Evolutionary conservation across 1,140 invertebrate genomes (phyloP).

Genomic region (Heterodera carotae): DNA sequence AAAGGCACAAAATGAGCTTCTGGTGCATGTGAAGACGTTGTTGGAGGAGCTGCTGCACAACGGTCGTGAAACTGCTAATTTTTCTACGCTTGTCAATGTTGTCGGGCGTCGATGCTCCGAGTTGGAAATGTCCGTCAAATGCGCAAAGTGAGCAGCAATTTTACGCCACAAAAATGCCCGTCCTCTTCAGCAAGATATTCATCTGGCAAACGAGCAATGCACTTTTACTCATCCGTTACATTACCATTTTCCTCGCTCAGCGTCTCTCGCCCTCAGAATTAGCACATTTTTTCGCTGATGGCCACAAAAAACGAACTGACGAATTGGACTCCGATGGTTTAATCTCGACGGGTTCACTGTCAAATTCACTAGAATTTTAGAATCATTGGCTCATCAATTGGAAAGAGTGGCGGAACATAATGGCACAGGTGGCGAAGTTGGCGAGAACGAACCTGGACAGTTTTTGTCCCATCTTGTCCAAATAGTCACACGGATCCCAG

Average conservation of each 20-base stretch:
- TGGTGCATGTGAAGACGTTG: constrained; percentile 76
- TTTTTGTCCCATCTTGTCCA: constrained; percentile 74
- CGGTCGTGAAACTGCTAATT: constrained; percentile 82
- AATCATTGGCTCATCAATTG: constrained; percentile 15
- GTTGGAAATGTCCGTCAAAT: constrained; percentile 78
- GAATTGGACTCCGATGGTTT: constrained; percentile 34
- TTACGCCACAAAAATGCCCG: constrained; percentile 8
- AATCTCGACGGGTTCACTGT: constrained; percentile 7
- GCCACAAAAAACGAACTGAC: constrained; percentile 25
- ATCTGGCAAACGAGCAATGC: constrained; percentile 93
- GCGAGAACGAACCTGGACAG: constrained; percentile 42
- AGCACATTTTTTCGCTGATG: constrained; percentile 50
- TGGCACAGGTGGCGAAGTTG: background rate
- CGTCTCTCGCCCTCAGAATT: constrained; percentile 69
- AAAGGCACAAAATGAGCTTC: constrained; percentile 78
- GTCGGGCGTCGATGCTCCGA: constrained; percentile 79
- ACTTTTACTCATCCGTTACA: constrained; percentile 82
- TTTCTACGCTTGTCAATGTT: constrained; percentile 80
- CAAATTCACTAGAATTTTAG: too few relatives aligned
- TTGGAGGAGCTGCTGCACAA: constrained; percentile 77
- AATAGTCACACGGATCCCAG: constrained; percentile 77
- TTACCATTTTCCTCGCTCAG: constrained; percentile 83
- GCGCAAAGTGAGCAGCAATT: constrained; percentile 76
- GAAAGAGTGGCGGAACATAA: constrained; percentile 2
- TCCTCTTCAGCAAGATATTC: constrained; percentile 78